Percentiles rank a stretch among this genome's conserved stretches.
These are phyloP conservation scores for Acomys russatus DNA, from an alignment of 2,797 vertebrate genomes.

Conservation along the genomic window DNA sequence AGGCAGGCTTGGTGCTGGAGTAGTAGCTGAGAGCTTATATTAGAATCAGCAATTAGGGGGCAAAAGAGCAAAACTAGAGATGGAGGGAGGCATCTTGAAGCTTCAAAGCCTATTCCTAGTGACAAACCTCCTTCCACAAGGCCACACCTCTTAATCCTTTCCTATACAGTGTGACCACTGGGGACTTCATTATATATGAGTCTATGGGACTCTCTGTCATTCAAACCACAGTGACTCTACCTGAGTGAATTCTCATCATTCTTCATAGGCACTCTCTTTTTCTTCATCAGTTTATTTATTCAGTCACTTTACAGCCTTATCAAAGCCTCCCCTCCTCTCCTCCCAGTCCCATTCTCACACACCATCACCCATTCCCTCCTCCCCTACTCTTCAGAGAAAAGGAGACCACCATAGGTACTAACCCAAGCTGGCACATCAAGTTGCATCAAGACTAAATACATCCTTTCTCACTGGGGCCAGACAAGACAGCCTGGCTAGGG, in stretches of 20 bases:
- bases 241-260: background rate
- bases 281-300: too few relatives aligned
- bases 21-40: background rate
- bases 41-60: background rate
- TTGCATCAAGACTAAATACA: too few relatives aligned
- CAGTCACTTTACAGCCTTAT: too few relatives aligned
- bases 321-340: too few relatives aligned
- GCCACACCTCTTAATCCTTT: background rate
- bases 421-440: too few relatives aligned
- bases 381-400: too few relatives aligned
- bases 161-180: background rate
- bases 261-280: background rate
- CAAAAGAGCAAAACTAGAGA: background rate
- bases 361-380: too few relatives aligned
- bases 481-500: too few relatives aligned
- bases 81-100: background rate
- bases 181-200: background rate
- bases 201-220: background rate
- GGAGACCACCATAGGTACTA: too few relatives aligned
- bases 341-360: too few relatives aligned
- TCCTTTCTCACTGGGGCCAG: too few relatives aligned
- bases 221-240: background rate
- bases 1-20: background rate
- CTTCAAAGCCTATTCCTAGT: background rate
- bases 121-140: background rate